phyloP scores from a whole-genome alignment of 1,140 invertebrate species.

The Aphaenogaster floridana region DNA sequence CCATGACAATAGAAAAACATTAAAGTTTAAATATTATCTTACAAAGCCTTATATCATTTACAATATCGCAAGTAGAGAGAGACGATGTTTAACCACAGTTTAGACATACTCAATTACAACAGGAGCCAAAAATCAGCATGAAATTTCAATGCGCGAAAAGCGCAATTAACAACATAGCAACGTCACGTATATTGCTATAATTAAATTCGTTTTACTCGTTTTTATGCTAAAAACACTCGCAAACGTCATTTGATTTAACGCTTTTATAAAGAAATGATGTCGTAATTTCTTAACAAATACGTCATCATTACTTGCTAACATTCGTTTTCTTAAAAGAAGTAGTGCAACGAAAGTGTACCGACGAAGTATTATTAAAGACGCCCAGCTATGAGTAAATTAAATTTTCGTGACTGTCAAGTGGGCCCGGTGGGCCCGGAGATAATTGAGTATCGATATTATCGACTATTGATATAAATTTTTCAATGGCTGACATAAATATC shows the following conservation, averaged over 20 bases:
- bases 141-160: not conserved
- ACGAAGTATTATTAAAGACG: no score
- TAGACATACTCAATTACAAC: not conserved
- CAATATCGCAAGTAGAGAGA: constrained; percentile 47
- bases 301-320: not conserved
- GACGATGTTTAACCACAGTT: constrained; percentile 28
- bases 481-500: no score
- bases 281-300: not conserved
- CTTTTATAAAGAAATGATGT: not conserved
- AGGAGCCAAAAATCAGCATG: not conserved
- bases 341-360: not conserved
- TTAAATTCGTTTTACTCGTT: not conserved
- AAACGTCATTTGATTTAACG: not conserved
- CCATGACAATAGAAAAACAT: constrained; percentile 38
- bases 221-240: not conserved
- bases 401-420: no score
- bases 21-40: constrained; percentile 59
- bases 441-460: no score
- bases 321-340: not conserved
- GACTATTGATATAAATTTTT: no score
- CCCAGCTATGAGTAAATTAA: no score
- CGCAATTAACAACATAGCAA: not conserved
- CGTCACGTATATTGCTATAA: not conserved
- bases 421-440: no score
- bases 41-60: constrained; percentile 57